These are phyloP conservation scores for Caradrina kadenii DNA, from an alignment of 2,888 invertebrate species.

Conservation along the genomic window DNA sequence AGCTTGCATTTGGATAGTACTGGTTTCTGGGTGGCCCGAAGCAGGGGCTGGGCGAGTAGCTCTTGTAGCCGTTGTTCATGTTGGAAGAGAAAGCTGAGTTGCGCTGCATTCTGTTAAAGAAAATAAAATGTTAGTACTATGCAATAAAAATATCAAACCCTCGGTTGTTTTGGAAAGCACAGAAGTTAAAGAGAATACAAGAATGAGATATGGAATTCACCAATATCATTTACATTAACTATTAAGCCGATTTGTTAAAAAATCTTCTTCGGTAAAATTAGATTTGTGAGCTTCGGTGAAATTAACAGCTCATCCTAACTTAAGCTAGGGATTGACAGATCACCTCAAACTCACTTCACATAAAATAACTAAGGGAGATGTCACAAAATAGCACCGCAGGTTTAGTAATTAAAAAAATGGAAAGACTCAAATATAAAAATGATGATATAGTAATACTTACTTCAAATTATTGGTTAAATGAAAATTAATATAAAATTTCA, in stretches of 20 bases:
- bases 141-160: background rate
- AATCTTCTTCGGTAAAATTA: background rate
- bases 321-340: no score
- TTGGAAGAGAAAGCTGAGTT: constrained; percentile 47
- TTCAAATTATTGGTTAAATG: background rate
- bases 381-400: background rate
- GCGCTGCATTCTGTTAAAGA: constrained; percentile 56
- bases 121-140: constrained; percentile 2
- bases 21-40: constrained; percentile 49
- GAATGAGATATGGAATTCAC: background rate
- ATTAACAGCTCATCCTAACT: no score
- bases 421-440: background rate
- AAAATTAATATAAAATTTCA: constrained; percentile 1
- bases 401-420: background rate
- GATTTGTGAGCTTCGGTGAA: no score
- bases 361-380: no score
- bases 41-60: constrained; percentile 50
- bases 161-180: background rate
- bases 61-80: constrained; percentile 53
- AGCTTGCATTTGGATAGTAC: constrained; percentile 37
- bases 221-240: no score
- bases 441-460: background rate
- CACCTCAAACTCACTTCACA: no score
- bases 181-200: background rate
- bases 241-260: background rate